These are phyloP conservation scores for Sphinx pinastri DNA, from an alignment of 2,888 invertebrate genomes.

Conservation along the genomic window DNA sequence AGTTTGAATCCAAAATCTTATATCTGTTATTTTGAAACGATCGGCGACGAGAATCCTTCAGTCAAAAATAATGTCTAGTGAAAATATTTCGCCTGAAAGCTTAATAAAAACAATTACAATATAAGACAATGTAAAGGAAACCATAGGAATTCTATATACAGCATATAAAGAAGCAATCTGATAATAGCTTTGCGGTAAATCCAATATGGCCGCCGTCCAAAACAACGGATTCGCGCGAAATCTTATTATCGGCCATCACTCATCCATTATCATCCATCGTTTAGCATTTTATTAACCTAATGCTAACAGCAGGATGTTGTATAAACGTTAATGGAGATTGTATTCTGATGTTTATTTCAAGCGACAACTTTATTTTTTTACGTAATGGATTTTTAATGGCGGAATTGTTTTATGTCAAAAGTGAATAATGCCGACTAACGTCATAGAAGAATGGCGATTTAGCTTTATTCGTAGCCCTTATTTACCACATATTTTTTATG, in stretches of 20 bases:
- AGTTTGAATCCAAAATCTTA: no score
- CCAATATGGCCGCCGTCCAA: conserved; percentile 59
- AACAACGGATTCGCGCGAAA: conserved; percentile 46
- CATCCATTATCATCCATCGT: conserved; percentile 25
- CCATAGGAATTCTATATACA: conserved; percentile 43
- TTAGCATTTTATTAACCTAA: conserved; percentile 14
- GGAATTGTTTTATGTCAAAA: neutral
- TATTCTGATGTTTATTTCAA: conserved; percentile 21
- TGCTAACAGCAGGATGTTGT: conserved; percentile 2
- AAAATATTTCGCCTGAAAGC: no score
- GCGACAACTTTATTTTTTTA: neutral
- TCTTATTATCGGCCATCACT: conserved; percentile 43
- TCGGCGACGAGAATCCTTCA: no score
- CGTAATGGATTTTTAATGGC: conserved; percentile 10
- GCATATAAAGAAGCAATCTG: conserved; percentile 52
- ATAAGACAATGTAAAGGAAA: conserved; percentile 42
- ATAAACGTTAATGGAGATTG: conserved; percentile 7
- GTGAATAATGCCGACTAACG: neutral
- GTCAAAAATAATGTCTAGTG: no score
- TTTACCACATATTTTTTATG: no score
- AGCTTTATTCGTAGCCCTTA: no score
- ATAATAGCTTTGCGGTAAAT: conserved; percentile 62
- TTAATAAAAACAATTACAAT: neutral
- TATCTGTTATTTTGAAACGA: no score
- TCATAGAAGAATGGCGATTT: no score